These are phyloP conservation scores for Zosterops japonicus DNA, from an alignment of 2,113 vertebrate genomes.

Conservation along the genomic window DNA sequence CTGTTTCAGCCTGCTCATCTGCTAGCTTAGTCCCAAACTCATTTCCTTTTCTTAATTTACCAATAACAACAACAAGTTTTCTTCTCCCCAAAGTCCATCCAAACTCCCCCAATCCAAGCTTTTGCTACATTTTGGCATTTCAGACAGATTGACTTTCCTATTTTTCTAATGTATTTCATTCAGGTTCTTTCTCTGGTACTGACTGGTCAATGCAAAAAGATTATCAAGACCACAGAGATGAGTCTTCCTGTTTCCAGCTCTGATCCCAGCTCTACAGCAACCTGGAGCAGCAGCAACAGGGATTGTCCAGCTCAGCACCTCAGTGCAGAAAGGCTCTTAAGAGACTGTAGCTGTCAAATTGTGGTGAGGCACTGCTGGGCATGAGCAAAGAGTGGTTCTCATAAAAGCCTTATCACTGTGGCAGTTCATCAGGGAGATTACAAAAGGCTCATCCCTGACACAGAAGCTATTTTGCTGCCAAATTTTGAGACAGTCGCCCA, in stretches of 20 bases:
- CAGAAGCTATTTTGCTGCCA: neutral
- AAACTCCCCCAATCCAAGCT: neutral
- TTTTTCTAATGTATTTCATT: neutral
- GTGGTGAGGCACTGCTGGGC: neutral
- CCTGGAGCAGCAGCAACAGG: fast-evolving
- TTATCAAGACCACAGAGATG: neutral
- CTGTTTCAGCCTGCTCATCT: neutral
- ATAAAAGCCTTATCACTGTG: neutral
- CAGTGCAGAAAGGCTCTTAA: neutral
- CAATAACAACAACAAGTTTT: neutral
- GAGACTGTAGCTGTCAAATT: neutral
- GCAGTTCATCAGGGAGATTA: neutral
- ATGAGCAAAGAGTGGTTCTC: neutral
- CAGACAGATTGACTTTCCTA: neutral
- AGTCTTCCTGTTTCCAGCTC: neutral
- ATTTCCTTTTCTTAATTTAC: neutral
- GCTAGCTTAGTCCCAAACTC: neutral
- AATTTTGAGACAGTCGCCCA: neutral
- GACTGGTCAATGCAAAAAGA: neutral
- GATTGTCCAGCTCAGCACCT: neutral
- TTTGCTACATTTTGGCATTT: neutral
- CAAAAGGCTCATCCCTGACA: neutral
- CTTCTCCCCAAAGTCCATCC: neutral
- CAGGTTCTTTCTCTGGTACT: neutral
- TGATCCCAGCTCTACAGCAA: fast-evolving